phyloP scores from a whole-genome alignment of 2,797 vertebrate genomes.

The Crypturellus tataupa region DNA sequence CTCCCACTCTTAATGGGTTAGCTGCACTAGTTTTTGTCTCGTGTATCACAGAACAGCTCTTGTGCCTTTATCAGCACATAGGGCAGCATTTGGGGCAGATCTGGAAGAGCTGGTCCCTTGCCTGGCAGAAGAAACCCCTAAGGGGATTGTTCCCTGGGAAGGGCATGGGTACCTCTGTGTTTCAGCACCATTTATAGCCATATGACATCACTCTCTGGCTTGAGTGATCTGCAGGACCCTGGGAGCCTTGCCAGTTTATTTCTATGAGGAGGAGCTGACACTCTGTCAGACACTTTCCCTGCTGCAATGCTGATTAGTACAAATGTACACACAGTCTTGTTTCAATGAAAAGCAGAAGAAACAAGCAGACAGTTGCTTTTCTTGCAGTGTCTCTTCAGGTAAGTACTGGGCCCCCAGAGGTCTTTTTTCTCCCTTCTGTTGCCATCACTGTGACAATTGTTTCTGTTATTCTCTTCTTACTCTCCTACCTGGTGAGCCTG shows the following conservation, averaged over 20 bases:
- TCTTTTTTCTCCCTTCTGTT: neutral
- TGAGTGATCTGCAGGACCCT: neutral
- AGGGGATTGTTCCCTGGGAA: neutral
- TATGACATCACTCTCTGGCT: neutral
- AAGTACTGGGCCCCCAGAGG: too few relatives aligned
- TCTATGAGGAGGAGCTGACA: neutral
- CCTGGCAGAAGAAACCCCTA: neutral
- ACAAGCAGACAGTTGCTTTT: neutral
- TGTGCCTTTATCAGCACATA: neutral
- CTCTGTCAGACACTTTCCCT: neutral
- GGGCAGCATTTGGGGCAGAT: neutral
- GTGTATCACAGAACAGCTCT: neutral
- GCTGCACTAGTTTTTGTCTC: neutral
- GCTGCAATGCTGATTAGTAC: neutral
- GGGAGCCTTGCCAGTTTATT: neutral
- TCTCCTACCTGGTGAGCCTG: neutral
- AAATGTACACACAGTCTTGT: neutral
- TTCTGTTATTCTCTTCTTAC: neutral
- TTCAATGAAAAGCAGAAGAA: neutral
- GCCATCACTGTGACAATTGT: rapidly evolving
- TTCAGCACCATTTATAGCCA: neutral
- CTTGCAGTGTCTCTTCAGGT: neutral
- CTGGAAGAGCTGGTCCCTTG: neutral
- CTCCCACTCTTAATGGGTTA: neutral
- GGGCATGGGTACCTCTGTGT: neutral